Evolutionary conservation across 1,140 invertebrate genomes (phyloP).

Genomic region (Brachionus manjavacas): DNA sequence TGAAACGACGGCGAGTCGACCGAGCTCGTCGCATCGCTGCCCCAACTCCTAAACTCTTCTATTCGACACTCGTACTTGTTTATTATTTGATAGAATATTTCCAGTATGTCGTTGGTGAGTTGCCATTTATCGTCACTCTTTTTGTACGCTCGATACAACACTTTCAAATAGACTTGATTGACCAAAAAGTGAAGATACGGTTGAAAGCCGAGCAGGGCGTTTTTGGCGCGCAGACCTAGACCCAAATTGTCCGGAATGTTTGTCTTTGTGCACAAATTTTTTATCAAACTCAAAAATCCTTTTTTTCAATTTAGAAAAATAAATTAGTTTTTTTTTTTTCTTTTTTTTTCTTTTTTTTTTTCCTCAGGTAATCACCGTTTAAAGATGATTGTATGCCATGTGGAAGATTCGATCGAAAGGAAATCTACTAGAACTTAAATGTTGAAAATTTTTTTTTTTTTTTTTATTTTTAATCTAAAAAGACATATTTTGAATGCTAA

Average conservation of each 20-base stretch:
- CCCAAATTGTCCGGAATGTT: conserved; percentile 73
- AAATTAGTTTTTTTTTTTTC: too few species aligned
- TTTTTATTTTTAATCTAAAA: too few species aligned
- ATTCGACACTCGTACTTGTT: neutral
- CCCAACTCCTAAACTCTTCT: neutral
- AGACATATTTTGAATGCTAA: too few species aligned
- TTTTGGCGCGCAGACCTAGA: conserved; percentile 64
- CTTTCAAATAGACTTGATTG: conserved; percentile 72
- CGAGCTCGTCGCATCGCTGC: too few species aligned
- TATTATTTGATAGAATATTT: conserved; percentile 40
- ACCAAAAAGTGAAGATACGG: conserved; percentile 79
- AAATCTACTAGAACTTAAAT: too few species aligned
- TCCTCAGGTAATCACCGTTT: too few species aligned
- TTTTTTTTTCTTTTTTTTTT: too few species aligned
- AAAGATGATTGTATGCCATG: too few species aligned
- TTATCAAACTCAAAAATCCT: conserved; percentile 72
- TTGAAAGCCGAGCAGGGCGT: conserved; percentile 71
- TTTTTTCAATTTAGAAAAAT: neutral
- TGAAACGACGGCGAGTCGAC: neutral
- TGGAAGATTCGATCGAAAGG: too few species aligned
- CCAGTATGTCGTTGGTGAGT: neutral
- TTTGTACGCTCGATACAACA: conserved; percentile 71
- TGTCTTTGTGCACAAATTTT: conserved; percentile 67
- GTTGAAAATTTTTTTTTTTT: too few species aligned
- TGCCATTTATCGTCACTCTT: conserved; percentile 65